phyloP scores from a whole-genome alignment of 2,113 vertebrate genomes.

The Larimichthys polyactis region DNA sequence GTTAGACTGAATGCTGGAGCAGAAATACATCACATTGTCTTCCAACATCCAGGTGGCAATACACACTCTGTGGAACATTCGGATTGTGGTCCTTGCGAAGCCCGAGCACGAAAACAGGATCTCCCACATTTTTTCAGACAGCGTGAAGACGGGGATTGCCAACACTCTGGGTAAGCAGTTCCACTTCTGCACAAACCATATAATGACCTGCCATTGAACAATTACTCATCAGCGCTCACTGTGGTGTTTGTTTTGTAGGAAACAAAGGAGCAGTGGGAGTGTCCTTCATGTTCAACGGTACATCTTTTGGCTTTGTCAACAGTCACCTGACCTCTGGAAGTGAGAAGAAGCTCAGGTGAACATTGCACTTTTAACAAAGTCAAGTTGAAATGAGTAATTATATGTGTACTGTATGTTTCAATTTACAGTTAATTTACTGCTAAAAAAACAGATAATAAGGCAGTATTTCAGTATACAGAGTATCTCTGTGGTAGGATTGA shows the following conservation, averaged over 20 bases:
- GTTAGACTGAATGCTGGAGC: not conserved
- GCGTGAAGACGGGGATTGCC: constrained; percentile 96
- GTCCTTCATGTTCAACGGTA: constrained; percentile 98
- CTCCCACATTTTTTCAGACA: constrained; percentile 93
- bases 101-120: constrained; percentile 97
- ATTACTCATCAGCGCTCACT: not conserved
- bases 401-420: too few relatives aligned
- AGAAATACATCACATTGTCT: not conserved
- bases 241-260: constrained; percentile 45
- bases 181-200: not conserved
- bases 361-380: not conserved
- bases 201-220: not conserved
- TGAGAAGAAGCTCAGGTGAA: constrained; percentile 96
- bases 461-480: too few relatives aligned
- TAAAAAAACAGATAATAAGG: too few relatives aligned
- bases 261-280: constrained; percentile 98
- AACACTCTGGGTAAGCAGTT: constrained; percentile 92
- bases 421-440: too few relatives aligned
- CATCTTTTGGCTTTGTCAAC: constrained; percentile 98
- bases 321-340: constrained; percentile 98
- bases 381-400: not conserved
- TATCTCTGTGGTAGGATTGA: too few relatives aligned
- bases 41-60: constrained; percentile 86
- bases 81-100: constrained; percentile 93
- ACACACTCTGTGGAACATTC: constrained; percentile 97